These are phyloP conservation scores for Ameiurus melas DNA, from an alignment of 2,113 vertebrate genomes.

Conservation along the genomic window DNA sequence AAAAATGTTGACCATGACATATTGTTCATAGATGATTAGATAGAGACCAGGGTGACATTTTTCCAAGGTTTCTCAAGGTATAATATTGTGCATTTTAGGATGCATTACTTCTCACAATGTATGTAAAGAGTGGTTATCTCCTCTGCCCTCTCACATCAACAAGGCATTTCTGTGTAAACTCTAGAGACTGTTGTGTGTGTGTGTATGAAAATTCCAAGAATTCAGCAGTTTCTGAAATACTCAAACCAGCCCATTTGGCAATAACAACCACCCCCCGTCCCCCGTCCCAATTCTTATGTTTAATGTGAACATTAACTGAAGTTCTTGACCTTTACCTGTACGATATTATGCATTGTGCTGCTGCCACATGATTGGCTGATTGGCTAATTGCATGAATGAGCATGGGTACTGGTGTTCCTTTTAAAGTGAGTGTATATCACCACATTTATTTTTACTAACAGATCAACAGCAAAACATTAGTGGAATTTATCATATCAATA, in stretches of 20 bases:
- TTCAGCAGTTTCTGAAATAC: not conserved
- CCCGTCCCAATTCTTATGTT: not conserved
- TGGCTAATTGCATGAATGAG: not conserved
- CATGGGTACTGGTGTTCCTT: not conserved
- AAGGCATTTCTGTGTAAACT: not conserved
- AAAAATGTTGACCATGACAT: not conserved
- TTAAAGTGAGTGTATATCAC: not conserved
- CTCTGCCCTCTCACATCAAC: not conserved
- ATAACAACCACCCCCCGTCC: no score
- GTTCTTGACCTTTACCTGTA: not conserved
- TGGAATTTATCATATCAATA: not conserved
- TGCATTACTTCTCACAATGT: not conserved
- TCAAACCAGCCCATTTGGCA: not conserved
- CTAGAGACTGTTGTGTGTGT: not conserved
- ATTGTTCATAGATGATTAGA: not conserved
- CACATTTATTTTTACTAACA: not conserved
- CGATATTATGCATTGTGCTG: not conserved
- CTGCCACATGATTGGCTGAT: not conserved
- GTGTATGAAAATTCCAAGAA: not conserved
- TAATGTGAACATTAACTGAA: not conserved
- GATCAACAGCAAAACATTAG: not conserved
- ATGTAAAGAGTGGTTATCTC: not conserved
- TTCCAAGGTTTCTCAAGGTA: not conserved
- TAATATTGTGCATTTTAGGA: not conserved
- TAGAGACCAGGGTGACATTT: not conserved